Evolutionary conservation across 1,140 invertebrate genomes (phyloP).

Genomic region (Homalodisca vitripennis): DNA sequence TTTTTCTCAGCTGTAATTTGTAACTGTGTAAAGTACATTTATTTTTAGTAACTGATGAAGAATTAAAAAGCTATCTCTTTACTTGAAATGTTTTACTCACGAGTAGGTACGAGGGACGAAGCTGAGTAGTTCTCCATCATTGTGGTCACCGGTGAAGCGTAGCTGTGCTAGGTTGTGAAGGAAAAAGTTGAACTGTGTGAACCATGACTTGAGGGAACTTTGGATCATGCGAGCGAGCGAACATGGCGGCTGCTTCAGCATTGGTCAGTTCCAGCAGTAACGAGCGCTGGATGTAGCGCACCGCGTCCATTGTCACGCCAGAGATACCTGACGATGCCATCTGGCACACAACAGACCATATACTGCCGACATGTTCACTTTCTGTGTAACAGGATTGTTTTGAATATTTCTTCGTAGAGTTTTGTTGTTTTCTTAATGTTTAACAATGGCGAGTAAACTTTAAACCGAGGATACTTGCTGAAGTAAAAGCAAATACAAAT

Average conservation of each 20-base stretch:
- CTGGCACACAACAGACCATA: conserved; percentile 52
- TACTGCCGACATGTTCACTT: too few species aligned
- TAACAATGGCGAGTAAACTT: too few species aligned
- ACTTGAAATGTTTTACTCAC: too few species aligned
- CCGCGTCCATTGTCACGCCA: conserved; percentile 88
- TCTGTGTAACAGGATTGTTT: too few species aligned
- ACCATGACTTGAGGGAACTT: conserved; percentile 81
- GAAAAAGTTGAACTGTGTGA: conserved; percentile 97
- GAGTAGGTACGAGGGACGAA: conserved; percentile 94
- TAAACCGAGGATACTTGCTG: too few species aligned
- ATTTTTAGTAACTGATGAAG: too few species aligned
- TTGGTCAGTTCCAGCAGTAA: conserved; percentile 87
- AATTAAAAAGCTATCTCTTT: too few species aligned
- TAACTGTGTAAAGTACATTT: too few species aligned
- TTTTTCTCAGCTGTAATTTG: too few species aligned
- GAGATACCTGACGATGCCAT: conserved; percentile 95
- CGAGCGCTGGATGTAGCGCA: conserved; percentile 88
- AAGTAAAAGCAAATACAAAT: too few species aligned
- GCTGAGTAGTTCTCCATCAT: conserved; percentile 78
- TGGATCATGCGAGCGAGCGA: conserved; percentile 91
- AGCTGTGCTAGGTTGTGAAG: conserved; percentile 95
- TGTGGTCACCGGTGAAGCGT: conserved; percentile 82
- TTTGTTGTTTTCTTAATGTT: too few species aligned
- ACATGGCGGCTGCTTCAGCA: conserved; percentile 90
- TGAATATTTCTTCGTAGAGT: too few species aligned